A percentile compares a stretch with the other conserved stretches of the same genome.
phyloP scores from a whole-genome alignment of 2,797 vertebrate species.

The Brotula barbata region DNA sequence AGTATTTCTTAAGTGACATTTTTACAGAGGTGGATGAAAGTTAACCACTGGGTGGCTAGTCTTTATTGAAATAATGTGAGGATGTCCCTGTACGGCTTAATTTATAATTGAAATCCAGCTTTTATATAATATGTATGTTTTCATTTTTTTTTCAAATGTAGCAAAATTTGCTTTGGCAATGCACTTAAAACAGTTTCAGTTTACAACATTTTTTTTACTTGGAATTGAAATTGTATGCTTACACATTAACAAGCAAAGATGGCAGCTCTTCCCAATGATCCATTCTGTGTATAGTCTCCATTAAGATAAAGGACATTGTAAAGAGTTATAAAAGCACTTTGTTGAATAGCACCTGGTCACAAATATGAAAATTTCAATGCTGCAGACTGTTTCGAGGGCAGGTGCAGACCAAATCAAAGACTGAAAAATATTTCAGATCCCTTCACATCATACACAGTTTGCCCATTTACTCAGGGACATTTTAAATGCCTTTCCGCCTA shows the following conservation, averaged over 20 bases:
- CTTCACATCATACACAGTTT: too few species aligned
- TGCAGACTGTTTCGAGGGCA: too few species aligned
- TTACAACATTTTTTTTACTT: neutral
- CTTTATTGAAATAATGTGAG: conserved; percentile 3
- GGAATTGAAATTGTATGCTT: neutral
- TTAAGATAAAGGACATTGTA: neutral
- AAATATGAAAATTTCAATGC: conserved; percentile 51
- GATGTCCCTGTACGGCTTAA: conserved; percentile 26
- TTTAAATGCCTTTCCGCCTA: too few species aligned
- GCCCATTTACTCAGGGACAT: too few species aligned
- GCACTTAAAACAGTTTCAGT: conserved; percentile 8
- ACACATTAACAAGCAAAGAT: neutral
- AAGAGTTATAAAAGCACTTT: neutral
- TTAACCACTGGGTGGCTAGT: conserved; percentile 9
- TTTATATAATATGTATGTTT: neutral
- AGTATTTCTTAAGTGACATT: conserved; percentile 91
- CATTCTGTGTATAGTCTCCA: neutral
- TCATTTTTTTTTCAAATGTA: conserved; percentile 3
- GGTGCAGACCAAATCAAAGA: too few species aligned
- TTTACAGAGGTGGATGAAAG: conserved; percentile 90
- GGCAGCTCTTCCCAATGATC: conserved; percentile 5
- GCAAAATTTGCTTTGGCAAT: neutral
- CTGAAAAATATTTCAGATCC: too few species aligned
- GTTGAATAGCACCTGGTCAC: neutral
- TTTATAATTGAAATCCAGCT: too few species aligned